Evolutionary conservation across 2,888 invertebrate species (phyloP).

Genomic region (Drosophila parthenogenetica): DNA sequence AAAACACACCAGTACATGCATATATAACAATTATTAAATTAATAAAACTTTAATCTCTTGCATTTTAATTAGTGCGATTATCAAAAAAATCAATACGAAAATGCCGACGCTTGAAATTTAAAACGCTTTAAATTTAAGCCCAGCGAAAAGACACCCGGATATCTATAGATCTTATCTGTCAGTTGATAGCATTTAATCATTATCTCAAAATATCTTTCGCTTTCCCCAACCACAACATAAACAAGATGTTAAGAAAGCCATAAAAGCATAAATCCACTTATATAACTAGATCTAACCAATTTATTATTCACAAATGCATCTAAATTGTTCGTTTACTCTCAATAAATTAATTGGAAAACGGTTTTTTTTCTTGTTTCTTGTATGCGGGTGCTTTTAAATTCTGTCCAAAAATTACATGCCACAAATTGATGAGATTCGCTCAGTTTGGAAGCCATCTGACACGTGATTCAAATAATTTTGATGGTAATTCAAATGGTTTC

Average conservation of each 20-base stretch:
- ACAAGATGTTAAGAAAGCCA: constrained; percentile 20
- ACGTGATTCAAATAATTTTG: constrained; percentile 26
- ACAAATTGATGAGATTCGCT: constrained; percentile 13
- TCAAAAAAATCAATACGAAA: constrained; percentile 2
- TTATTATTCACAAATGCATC: constrained; percentile 22
- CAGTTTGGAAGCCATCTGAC: constrained; percentile 26
- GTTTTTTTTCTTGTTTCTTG: neutral
- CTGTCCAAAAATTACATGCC: constrained; percentile 7
- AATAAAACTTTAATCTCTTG: constrained; percentile 45
- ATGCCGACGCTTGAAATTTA: constrained; percentile 9
- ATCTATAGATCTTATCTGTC: constrained; percentile 12
- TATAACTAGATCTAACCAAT: constrained; percentile 2
- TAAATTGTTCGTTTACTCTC: constrained; percentile 38
- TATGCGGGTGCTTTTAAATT: constrained; percentile 37
- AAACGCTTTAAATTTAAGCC: constrained; percentile 2
- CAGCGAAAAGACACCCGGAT: constrained; percentile 6
- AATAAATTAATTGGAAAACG: constrained; percentile 11
- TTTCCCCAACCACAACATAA: constrained; percentile 11
- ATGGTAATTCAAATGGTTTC: neutral
- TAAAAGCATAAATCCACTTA: neutral
- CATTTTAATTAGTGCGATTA: constrained; percentile 26
- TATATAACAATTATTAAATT: constrained; percentile 59
- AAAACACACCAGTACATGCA: constrained; percentile 43
- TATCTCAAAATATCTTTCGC: constrained; percentile 12
- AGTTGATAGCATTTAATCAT: constrained; percentile 17